These are phyloP conservation scores for Numenius phaeopus DNA, from an alignment of 2,797 vertebrate species.

Conservation along the genomic window DNA sequence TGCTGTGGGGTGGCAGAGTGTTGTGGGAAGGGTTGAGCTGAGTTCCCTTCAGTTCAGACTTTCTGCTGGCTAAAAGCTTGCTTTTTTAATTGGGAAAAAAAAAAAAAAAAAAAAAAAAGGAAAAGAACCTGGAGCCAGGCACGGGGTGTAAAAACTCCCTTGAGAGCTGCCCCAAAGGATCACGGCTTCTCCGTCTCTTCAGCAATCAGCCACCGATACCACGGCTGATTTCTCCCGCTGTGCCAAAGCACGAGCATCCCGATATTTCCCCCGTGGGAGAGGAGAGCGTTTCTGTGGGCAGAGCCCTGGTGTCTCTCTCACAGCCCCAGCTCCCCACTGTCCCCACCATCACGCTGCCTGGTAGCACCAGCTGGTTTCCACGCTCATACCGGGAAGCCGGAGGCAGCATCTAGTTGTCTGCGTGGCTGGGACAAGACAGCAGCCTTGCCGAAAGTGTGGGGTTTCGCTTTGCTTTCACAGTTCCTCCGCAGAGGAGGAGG, in stretches of 20 bases:
- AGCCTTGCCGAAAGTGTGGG: neutral
- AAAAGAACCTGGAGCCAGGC: neutral
- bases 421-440: neutral
- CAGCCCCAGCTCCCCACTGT: fast-evolving
- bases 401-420: neutral
- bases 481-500: neutral
- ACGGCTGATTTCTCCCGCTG: fast-evolving
- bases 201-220: neutral
- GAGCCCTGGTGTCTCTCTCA: neutral
- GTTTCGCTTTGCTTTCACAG: neutral
- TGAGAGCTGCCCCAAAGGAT: neutral
- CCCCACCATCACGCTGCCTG: neutral
- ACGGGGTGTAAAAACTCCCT: neutral
- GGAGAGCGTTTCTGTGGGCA: neutral
- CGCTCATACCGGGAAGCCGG: neutral
- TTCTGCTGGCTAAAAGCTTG: neutral
- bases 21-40: neutral
- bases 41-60: neutral
- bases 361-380: neutral
- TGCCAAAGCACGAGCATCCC: fast-evolving
- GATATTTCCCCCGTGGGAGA: neutral
- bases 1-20: neutral
- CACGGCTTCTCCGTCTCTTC: neutral
- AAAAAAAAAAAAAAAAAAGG: neutral
- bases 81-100: neutral